Evolutionary conservation across 2,888 invertebrate genomes (phyloP).

Genomic region (Arctia plantaginis): DNA sequence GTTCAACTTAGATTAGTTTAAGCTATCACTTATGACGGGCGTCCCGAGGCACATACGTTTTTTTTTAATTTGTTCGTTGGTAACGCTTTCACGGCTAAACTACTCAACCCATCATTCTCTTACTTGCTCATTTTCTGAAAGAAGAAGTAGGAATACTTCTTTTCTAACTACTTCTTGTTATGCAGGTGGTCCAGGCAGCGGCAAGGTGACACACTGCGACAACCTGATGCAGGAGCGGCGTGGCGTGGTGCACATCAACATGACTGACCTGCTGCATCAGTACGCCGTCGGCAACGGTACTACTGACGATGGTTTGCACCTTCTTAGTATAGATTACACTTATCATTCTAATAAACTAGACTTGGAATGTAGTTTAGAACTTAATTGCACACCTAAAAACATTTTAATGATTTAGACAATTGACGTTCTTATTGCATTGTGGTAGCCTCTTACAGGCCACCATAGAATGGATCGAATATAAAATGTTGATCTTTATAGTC

Average conservation of each 20-base stretch:
- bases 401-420: background rate
- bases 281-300: slow-evolving; percentile 95
- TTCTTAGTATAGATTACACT: slow-evolving; percentile 14
- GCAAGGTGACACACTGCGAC: slow-evolving; percentile 99
- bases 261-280: slow-evolving; percentile 96
- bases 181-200: slow-evolving; percentile 97
- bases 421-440: background rate
- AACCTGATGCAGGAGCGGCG: slow-evolving; percentile 94
- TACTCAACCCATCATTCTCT: background rate
- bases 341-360: background rate
- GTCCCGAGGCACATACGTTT: too few relatives aligned
- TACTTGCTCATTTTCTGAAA: background rate
- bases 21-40: too few relatives aligned
- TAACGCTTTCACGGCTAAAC: background rate
- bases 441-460: background rate
- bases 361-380: background rate
- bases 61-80: too few relatives aligned
- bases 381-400: background rate
- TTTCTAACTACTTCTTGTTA: slow-evolving; percentile 1
- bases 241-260: slow-evolving; percentile 95
- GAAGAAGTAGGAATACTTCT: background rate
- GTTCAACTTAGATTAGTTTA: too few relatives aligned
- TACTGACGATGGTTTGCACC: slow-evolving; percentile 19
- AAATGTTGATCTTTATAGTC: too few relatives aligned
- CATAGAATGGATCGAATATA: background rate